phyloP scores from a whole-genome alignment of 2,888 invertebrate species.

The Lasioglossum figueresi region DNA sequence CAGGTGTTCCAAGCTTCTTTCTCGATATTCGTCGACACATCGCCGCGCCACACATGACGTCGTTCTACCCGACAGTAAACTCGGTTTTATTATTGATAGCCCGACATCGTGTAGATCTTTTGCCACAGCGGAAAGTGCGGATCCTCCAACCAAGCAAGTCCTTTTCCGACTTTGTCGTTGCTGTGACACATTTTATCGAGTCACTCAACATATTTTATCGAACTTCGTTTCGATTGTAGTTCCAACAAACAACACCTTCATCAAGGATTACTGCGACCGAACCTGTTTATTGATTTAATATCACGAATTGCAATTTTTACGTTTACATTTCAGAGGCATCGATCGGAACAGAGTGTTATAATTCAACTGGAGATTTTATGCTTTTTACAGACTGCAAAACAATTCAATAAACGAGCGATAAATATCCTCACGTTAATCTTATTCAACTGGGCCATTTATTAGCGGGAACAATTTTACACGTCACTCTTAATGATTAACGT shows the following conservation, averaged over 20 bases:
- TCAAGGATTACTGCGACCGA: background rate
- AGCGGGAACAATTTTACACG: background rate
- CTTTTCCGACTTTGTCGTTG: background rate
- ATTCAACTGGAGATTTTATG: background rate
- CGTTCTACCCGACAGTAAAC: conserved; percentile 67
- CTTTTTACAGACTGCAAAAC: background rate
- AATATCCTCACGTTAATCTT: background rate
- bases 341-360: background rate
- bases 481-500: background rate
- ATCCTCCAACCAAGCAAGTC: background rate
- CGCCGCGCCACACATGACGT: conserved; percentile 31
- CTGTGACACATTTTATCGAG: background rate
- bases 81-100: conserved; percentile 74
- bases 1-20: conserved; percentile 70
- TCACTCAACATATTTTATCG: background rate
- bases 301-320: background rate
- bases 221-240: background rate
- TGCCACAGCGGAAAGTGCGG: conserved; percentile 13
- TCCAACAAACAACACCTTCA: background rate
- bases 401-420: background rate
- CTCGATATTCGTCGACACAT: conserved; percentile 69
- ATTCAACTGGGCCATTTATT: background rate
- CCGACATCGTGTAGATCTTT: conserved; percentile 45
- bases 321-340: background rate
- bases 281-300: background rate